A percentile compares a stretch with the other conserved stretches of the same genome.
phyloP scores from a whole-genome alignment of 1,140 invertebrate species.

The Drosophila pectinifera region DNA sequence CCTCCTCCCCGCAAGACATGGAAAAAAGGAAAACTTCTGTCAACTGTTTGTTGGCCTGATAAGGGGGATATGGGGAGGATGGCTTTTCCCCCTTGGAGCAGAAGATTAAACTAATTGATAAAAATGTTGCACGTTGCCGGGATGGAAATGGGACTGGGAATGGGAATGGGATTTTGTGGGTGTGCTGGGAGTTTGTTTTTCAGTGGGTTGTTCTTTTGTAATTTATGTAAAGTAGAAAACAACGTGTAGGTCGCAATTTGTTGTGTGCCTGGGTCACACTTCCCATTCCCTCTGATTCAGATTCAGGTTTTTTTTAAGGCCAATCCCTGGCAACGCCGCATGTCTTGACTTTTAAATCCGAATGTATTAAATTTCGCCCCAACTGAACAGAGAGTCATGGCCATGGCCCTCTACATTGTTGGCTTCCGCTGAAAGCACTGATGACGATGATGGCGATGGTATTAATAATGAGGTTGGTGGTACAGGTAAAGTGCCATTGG shows the following conservation, averaged over 20 bases:
- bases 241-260: slow-evolving; percentile 81
- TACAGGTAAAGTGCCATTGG: slow-evolving; percentile 53
- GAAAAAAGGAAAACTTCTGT: slow-evolving; percentile 46
- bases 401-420: slow-evolving; percentile 45
- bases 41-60: slow-evolving; percentile 53
- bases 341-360: slow-evolving; percentile 84
- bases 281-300: background rate
- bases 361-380: slow-evolving; percentile 78
- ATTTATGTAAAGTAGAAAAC: slow-evolving; percentile 80
- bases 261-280: slow-evolving; percentile 65
- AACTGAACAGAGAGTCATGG: slow-evolving; percentile 46
- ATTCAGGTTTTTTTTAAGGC: slow-evolving; percentile 3
- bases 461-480: slow-evolving; percentile 31
- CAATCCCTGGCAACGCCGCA: slow-evolving; percentile 71
- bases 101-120: slow-evolving; percentile 83
- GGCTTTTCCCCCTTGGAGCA: slow-evolving; percentile 37
- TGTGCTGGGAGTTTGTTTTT: slow-evolving; percentile 38
- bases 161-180: slow-evolving; percentile 49
- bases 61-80: slow-evolving; percentile 19
- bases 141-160: slow-evolving; percentile 3
- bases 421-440: slow-evolving; percentile 33
- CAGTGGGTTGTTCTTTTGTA: slow-evolving; percentile 63
- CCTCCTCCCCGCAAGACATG: background rate
- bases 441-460: slow-evolving; percentile 27
- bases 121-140: slow-evolving; percentile 77